Base-by-base conservation (phyloP, 2,888 invertebrate species). In the Caenorhabditis wallacei region DNA sequence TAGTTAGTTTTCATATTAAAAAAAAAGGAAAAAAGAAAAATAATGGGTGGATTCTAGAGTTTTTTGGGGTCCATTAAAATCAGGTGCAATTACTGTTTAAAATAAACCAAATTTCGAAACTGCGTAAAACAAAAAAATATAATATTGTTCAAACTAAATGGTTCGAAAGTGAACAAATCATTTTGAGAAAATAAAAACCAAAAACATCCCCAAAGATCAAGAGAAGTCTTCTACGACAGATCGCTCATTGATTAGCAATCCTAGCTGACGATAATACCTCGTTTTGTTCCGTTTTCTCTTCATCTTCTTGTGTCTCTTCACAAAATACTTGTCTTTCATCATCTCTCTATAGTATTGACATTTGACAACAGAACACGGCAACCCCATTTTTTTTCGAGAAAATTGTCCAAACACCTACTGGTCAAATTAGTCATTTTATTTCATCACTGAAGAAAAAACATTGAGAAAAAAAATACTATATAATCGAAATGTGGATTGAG, bases 301-400 rank as follows among this genome's bases (percentile, higher is more conserved):
- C 5, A 61, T 51, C 40, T 11, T 37, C 43, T 8, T n/a, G 18
- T 18, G 16, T 63, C 57, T 57, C 59, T 37, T 18, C 37, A 20
- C 30, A 51, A 59, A 53, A 63, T 16, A 43, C 37, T 53, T 59
- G 30, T 48, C 51, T 51, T 57, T 64, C n/a, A 24, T 53, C 71
- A 56, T 56, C 56, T 46, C 35, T 35, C 59, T 11, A 30, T 61
- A 53, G 59, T 75, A 68, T 76, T 76, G 76, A 76, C 76, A 76
- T 61, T 69, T 69, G 68, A 76, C 76, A 76, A 69, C 69, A 30
- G 68, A 76, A 76, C 76, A 68, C 26, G 26, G 30, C 66, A 51
- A 76, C 59, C 68, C 64, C 40, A 24, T 68, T 61, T 75, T 69
- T 68, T 13, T 20, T 1, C 7, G 11, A 53, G 43, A 20, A 63